These are phyloP conservation scores for Hemistola chrysoprasaria DNA, from an alignment of 2,888 invertebrate species.

Conservation along the genomic window DNA sequence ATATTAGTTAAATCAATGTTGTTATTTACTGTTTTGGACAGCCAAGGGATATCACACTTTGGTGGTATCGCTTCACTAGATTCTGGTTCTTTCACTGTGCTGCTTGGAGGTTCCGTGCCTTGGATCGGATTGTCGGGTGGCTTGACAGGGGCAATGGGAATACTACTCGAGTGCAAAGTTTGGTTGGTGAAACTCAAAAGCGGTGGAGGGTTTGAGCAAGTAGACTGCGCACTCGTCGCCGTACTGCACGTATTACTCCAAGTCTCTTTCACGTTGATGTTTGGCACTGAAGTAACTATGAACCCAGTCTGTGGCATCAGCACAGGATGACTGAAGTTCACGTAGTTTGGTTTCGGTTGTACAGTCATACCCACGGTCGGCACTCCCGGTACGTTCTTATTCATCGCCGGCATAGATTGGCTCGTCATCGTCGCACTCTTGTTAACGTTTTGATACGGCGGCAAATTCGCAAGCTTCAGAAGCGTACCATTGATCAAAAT, in stretches of 20 bases:
- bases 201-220: slow-evolving; percentile 63
- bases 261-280: slow-evolving; percentile 74
- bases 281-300: slow-evolving; percentile 80
- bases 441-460: slow-evolving; percentile 59
- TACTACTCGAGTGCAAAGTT: slow-evolving; percentile 67
- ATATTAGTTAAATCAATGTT: slow-evolving; percentile 67
- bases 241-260: slow-evolving; percentile 50
- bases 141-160: slow-evolving; percentile 72
- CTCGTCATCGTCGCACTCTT: slow-evolving; percentile 62
- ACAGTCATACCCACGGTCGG: slow-evolving; percentile 72
- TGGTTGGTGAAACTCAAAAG: slow-evolving; percentile 63
- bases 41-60: slow-evolving; percentile 76
- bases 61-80: slow-evolving; percentile 48
- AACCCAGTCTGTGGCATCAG: slow-evolving; percentile 74
- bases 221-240: slow-evolving; percentile 32
- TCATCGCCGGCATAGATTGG: slow-evolving; percentile 66
- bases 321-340: slow-evolving; percentile 77
- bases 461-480: slow-evolving; percentile 67
- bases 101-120: slow-evolving; percentile 74
- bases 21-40: slow-evolving; percentile 75
- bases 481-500: slow-evolving; percentile 78
- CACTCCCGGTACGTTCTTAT: slow-evolving; percentile 70
- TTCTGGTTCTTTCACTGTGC: slow-evolving; percentile 70
- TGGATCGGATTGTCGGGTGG: slow-evolving; percentile 76
- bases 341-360: slow-evolving; percentile 76